Conservation (phyloP, 1,140 invertebrate genomes). For the Leptonema lineaticorne region DNA sequence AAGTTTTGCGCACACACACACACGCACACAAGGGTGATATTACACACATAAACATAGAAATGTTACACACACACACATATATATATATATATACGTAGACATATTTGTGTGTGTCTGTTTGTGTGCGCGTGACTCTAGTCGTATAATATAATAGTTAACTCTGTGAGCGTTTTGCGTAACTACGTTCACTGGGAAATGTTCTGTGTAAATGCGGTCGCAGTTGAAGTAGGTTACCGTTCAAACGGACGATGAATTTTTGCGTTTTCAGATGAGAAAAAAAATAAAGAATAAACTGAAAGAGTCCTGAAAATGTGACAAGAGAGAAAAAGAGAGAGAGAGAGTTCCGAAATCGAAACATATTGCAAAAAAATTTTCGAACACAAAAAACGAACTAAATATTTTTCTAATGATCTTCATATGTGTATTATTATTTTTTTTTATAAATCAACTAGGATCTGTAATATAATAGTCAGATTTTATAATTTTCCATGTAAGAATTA, state of each 20-base stretch:
- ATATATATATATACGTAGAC: neutral
- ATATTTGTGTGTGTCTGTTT: neutral
- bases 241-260: neutral
- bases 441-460: too few species aligned
- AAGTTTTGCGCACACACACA: constrained; percentile 21
- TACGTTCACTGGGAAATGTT: constrained; percentile 27
- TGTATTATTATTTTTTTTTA: too few species aligned
- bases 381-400: neutral
- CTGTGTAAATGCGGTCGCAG: constrained; percentile 31
- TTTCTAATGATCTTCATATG: too few species aligned
- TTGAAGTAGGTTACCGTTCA: constrained; percentile 18
- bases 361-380: too few species aligned
- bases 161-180: constrained; percentile 27
- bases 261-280: too few species aligned
- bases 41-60: neutral
- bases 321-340: too few species aligned
- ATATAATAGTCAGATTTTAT: too few species aligned
- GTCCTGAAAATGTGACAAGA: too few species aligned
- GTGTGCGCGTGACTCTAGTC: constrained; percentile 16
- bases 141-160: too few species aligned
- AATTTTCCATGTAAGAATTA: too few species aligned
- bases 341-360: neutral
- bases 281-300: too few species aligned
- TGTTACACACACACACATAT: neutral
- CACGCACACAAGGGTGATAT: neutral